Base-by-base conservation (phyloP, 2,888 invertebrate genomes). In the Agriopis leucophaearia region DNA sequence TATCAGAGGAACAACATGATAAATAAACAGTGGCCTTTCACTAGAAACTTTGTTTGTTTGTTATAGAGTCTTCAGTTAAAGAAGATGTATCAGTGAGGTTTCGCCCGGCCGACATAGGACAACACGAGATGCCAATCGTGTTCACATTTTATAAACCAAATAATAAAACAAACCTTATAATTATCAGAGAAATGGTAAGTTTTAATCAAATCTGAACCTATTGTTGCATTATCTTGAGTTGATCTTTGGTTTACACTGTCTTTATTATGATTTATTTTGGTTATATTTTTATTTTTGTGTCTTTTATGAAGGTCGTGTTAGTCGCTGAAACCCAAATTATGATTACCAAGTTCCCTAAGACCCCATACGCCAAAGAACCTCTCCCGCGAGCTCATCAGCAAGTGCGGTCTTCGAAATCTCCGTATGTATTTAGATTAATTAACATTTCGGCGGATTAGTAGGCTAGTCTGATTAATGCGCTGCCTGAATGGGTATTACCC, bases 181-280 rank as follows among this genome's bases (percentile, higher is more conserved):
- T 92, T 72, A 75, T 88, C 8, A 84, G 93, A 74, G 89, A 93
- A 81, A 88, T 94, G 88, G 94, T 94, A 83, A 83, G 87, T 81
- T 12, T 54, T 27, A 27, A 5, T 13, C 42, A 10, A 12, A 13
- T 42, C 13, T 42, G 10, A 12, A 42, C 12, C 42, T 4, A 35
- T 35, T 35, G 13, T 13, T 51, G 27, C 13, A 18, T 5, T 1
- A 18, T 18, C 18, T 18, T 18, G 12, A 8, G 27, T 27, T 27
- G 0, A 27, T 27, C 27, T 48, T 48, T 8, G 18, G 10, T 18
- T 48, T 48, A 18, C 10, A 45, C n/a, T n/a, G n/a, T n/a, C n/a
- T n/a, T n/a, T n/a, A n/a, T 48, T 48, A 6, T 13, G 27, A 27
- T 27, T 27, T 27, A 27, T 27, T 3, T 27, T 27, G 3, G 1